Base-by-base conservation (phyloP, 2,888 invertebrate species). In the Acleris sparsana region DNA sequence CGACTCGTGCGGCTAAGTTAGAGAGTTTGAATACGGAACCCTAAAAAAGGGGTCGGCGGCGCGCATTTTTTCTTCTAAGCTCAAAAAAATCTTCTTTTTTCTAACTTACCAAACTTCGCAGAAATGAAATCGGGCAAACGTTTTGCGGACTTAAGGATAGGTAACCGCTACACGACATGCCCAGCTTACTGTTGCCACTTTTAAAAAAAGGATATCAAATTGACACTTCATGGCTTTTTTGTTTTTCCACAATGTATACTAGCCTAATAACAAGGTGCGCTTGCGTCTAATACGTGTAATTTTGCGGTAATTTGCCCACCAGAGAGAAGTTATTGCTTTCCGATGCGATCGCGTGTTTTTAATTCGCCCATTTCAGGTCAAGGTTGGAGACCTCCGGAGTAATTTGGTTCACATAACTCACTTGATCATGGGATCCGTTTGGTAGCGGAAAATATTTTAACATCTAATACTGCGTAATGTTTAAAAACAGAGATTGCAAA, bases 261-360 rank as follows among this genome's bases (percentile, higher is more conserved):
- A 5, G n/a, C 60, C 55, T 65, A 46, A 60, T 39, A 46, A 46
- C 33, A 57, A 58, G 16, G 51, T 43, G 59, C 59, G 44, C 65
- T 44, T 49, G 49, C 60, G 57, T 18, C 29, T 44, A 51, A 49
- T 53, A n/a, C 49, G 53, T 43, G 60, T 51, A 65, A 65, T 65
- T 55, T 55, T 55, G 59, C 60, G 49, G 60, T 65, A 65, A 65
- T 60, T 65, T 60, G 56, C 25, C 60, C 51, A 46, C 53, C 33
- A 52, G 43, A 18, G 46, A 44, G 18, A 49, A 43, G 22, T 49
- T 62, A 66, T 62, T 67, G 57, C 66, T 67, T 67, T 62, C 62
- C 62, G 57, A 67, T 44, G 33, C 18, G 44, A 53, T 67, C 43
- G 66, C 66, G 66, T 67, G 66, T 57, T 62, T 58, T 48, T 59